Evolutionary conservation across 2,113 vertebrate species (phyloP), one percentile per base, ranked within the genome.

Genomic region (Podarcis raffonei): DNA sequence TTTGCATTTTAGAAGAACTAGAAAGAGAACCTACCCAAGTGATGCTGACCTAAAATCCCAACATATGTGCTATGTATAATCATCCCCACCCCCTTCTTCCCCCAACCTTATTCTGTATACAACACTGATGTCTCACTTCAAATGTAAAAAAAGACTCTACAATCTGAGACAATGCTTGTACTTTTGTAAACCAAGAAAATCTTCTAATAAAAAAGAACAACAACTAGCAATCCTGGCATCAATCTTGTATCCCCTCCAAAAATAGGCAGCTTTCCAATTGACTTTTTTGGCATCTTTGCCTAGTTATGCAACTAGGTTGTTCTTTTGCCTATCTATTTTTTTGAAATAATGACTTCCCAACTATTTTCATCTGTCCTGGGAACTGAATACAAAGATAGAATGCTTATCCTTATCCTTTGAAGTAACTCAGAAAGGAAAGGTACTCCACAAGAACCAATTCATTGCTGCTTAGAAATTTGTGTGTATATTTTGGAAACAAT

Each of bases 401-500:
- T 59, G 25, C 32, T 59, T 71, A 2, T 39, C 48, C 32, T 87
- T 57, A 22, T 22, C 35, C 78, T 81, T 74, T 72, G 42, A 87
- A 87, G 48, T n/a, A 53, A 3, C 13, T 74, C 32, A 59, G 15
- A 59, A n/a, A 72, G 72, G 66, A 81, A 72, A 39, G 27, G 11
- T 69, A 71, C 66, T 80, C 66, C 53, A 48, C 15, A 62, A 69
- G 13, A 42, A 79, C 76, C 65, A 69, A 71, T 74, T 84, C 35
- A 80, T 72, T 71, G 66, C 72, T 81, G 27, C 39, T 68, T 79
- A 68, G 76, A 86, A 80, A 87, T 80, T 6, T 69, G 32, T 25
- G 85, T 11, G 12, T 37, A 4, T 87, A 87, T 72, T 81, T 37
- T 86, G n/a, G 32, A 87, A 87, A 87, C 8, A 12, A 59, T 71